Base-by-base conservation (phyloP, 2,888 invertebrate species). In the Bombylius major region DNA sequence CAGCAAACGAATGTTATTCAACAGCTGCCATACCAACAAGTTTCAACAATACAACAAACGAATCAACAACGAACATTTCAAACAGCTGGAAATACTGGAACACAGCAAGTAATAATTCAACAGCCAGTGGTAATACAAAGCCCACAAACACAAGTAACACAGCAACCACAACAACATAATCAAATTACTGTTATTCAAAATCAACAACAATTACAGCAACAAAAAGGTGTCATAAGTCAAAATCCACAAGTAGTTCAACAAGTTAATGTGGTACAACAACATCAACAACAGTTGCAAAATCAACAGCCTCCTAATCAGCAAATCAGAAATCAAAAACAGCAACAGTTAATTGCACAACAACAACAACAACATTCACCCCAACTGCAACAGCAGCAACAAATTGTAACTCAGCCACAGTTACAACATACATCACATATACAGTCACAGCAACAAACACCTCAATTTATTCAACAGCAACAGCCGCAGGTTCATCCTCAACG, bases 21-120 rank as follows among this genome's bases (percentile, higher is more conserved):
- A 51, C 23, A 13, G 12, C 79, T 45, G 72, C 79, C 49, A 76
- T 73, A 61, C 75, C 76, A 56, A 75, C 79, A 50, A 12, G 47
- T 47, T 55, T 23, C 23, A 12, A 14, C 31, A 23, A 23, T 9
- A 78, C 75, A 61, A 72, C 72, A 55, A 72, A 72, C 62, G 72
- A 76, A 39, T n/a, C 56, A 51, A 47, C 32, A 47, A 48, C 8
- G 14, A 9, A 23, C 13, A 31, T 12, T 33, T 32, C 49, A 23
- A 42, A n/a, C 13, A 39, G 14, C 42, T 14, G 14, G 12, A 23
- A 23, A 12, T 42, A 7, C 53, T 7, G 47, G 23, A 32, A 45
- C 33, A 44, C 54, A 54, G 44, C 50, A 44, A 46, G 32, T 12
- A 42, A n/a, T 14, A n/a, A 23, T 34, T 44, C 13, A 12, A 36